These are phyloP conservation scores for Caenorhabditis panamensis DNA, from an alignment of 2,888 invertebrate genomes.

Conservation along the genomic window DNA sequence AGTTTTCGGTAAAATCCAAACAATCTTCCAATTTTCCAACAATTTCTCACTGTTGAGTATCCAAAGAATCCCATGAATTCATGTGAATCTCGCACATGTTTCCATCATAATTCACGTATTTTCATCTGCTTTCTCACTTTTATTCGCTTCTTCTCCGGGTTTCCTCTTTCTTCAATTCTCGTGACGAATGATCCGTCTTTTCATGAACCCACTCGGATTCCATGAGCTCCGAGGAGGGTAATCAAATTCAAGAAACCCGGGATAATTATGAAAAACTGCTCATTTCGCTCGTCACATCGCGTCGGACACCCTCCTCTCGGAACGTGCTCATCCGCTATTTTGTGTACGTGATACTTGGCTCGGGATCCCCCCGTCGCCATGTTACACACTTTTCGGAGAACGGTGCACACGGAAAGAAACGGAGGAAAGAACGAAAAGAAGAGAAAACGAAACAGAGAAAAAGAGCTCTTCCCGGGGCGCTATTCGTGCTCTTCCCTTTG, in stretches of 20 bases:
- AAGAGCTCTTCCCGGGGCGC: slow-evolving; percentile 11
- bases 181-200: background rate
- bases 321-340: slow-evolving; percentile 2
- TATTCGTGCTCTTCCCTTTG: slow-evolving; percentile 22
- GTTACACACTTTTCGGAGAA: slow-evolving; percentile 47
- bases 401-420: slow-evolving; percentile 30
- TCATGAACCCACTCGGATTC: background rate
- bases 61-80: too few relatives aligned
- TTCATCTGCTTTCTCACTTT: too few relatives aligned
- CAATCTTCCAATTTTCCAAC: too few relatives aligned
- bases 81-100: too few relatives aligned
- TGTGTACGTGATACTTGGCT: slow-evolving; percentile 39
- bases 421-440: slow-evolving; percentile 14
- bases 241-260: slow-evolving; percentile 40
- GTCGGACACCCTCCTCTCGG: background rate
- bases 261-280: slow-evolving; percentile 27
- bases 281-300: background rate
- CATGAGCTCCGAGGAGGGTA: background rate
- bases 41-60: too few relatives aligned
- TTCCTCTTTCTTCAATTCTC: background rate
- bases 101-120: too few relatives aligned
- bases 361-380: slow-evolving; percentile 18
- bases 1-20: too few relatives aligned
- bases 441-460: slow-evolving; percentile 22
- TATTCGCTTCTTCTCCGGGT: background rate